Evolutionary conservation across 2,888 invertebrate species (phyloP).

Genomic region (Chalcosyrphus nemorum): DNA sequence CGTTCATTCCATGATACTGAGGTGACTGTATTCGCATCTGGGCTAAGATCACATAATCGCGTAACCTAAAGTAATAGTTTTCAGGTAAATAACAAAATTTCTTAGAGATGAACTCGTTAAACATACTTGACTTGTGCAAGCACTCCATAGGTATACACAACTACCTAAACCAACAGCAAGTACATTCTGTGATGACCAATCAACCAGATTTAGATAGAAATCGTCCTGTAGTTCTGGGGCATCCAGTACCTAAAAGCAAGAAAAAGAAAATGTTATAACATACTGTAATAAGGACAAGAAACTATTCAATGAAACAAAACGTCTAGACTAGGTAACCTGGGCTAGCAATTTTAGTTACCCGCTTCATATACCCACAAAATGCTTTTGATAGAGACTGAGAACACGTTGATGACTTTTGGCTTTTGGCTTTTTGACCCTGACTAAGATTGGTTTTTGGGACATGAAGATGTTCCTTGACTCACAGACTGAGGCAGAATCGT

Average conservation of each 20-base stretch:
- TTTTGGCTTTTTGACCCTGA: too few species aligned
- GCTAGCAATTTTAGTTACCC: too few species aligned
- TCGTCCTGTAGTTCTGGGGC: constrained; percentile 89
- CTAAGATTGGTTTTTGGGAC: too few species aligned
- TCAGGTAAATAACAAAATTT: constrained; percentile 4
- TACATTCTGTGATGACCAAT: constrained; percentile 99
- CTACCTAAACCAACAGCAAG: constrained; percentile 98
- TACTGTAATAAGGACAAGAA: too few species aligned
- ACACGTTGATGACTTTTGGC: too few species aligned
- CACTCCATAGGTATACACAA: constrained; percentile 99
- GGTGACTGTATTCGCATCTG: constrained; percentile 97
- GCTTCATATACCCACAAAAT: too few species aligned
- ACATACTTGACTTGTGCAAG: constrained; percentile 95
- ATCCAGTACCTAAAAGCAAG: constrained; percentile 77
- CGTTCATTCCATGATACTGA: constrained; percentile 99
- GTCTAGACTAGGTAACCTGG: too few species aligned
- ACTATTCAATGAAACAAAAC: too few species aligned
- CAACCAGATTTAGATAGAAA: constrained; percentile 99
- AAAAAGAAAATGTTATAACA: too few species aligned
- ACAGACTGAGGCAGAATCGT: too few species aligned
- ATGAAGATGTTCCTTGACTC: too few species aligned
- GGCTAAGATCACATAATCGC: constrained; percentile 95
- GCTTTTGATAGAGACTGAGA: too few species aligned
- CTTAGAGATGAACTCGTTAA: background rate
- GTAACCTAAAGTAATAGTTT: constrained; percentile 86